These are phyloP conservation scores for Thymelicus lineola DNA, from an alignment of 2,888 invertebrate genomes.

Conservation along the genomic window DNA sequence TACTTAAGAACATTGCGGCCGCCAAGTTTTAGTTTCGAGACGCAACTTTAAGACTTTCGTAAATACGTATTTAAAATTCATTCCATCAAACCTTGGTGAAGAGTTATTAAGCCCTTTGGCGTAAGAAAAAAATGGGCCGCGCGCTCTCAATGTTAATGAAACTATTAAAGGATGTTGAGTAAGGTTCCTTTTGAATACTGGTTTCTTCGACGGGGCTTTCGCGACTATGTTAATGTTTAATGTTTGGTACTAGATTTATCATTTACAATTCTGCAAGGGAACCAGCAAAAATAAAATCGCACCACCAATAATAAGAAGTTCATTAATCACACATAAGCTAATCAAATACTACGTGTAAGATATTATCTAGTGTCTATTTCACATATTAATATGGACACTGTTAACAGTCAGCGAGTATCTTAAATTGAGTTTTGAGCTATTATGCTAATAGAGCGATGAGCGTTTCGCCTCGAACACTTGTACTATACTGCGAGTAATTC, in stretches of 20 bases:
- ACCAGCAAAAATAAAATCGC: no score
- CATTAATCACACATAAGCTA: no score
- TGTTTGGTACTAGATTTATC: background rate
- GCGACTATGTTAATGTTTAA: no score
- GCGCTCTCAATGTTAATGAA: slow-evolving; percentile 17
- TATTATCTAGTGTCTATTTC: no score
- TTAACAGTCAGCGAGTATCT: background rate
- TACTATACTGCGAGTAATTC: no score
- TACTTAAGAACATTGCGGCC: slow-evolving; percentile 35
- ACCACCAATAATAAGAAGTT: no score
- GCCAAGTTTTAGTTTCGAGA: slow-evolving; percentile 33
- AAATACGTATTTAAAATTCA: slow-evolving; percentile 36
- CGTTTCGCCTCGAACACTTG: background rate
- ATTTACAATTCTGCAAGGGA: background rate
- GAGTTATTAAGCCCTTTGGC: slow-evolving; percentile 15
- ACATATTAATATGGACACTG: no score
- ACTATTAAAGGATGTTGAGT: slow-evolving; percentile 13
- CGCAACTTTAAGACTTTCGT: slow-evolving; percentile 32
- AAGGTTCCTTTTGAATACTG: background rate
- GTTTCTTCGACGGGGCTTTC: background rate
- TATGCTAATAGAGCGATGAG: background rate
- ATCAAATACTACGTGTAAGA: no score
- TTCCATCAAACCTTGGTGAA: slow-evolving; percentile 21
- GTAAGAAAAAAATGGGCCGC: slow-evolving; percentile 13
- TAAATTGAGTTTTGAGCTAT: background rate